Evolutionary conservation across 2,888 invertebrate species (phyloP).

Genomic region (Synergus itoensis): DNA sequence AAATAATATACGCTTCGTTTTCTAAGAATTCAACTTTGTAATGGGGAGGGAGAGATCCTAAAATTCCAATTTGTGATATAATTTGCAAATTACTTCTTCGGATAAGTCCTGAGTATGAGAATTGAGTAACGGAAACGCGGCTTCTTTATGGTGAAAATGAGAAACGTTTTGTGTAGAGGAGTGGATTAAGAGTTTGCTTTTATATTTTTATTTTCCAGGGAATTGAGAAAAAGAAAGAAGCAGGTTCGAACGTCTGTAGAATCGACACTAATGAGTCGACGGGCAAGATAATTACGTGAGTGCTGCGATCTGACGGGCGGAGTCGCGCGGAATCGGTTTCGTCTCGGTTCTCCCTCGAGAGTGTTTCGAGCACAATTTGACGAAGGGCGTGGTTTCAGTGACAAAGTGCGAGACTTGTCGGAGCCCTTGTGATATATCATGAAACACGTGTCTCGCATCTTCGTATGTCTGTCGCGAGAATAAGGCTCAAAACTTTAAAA

Average conservation of each 20-base stretch:
- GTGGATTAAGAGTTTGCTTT: neutral
- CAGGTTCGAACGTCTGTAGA: neutral
- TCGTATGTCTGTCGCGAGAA: constrained; percentile 32
- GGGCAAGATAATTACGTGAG: constrained; percentile 32
- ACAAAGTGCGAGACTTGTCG: constrained; percentile 62
- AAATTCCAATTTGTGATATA: neutral
- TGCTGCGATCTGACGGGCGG: constrained; percentile 36
- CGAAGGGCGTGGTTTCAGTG: constrained; percentile 64
- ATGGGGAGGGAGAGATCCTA: no score
- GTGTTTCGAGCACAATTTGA: constrained; percentile 52
- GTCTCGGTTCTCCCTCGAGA: constrained; percentile 21
- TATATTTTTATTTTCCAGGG: constrained; percentile 40
- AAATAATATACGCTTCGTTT: no score
- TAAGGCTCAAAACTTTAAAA: constrained; percentile 20
- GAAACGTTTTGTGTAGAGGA: neutral
- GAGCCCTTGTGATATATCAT: constrained; percentile 40
- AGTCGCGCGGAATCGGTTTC: constrained; percentile 33
- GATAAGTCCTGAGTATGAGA: no score
- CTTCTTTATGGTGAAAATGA: constrained; percentile 16
- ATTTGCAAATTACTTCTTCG: constrained; percentile 29
- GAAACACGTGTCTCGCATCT: constrained; percentile 41
- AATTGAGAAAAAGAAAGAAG: constrained; percentile 30
- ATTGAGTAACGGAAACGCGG: neutral
- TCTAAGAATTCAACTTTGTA: no score
- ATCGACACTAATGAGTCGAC: constrained; percentile 41